Base-by-base conservation (phyloP, 2,113 vertebrate species). In the Thymallus thymallus region DNA sequence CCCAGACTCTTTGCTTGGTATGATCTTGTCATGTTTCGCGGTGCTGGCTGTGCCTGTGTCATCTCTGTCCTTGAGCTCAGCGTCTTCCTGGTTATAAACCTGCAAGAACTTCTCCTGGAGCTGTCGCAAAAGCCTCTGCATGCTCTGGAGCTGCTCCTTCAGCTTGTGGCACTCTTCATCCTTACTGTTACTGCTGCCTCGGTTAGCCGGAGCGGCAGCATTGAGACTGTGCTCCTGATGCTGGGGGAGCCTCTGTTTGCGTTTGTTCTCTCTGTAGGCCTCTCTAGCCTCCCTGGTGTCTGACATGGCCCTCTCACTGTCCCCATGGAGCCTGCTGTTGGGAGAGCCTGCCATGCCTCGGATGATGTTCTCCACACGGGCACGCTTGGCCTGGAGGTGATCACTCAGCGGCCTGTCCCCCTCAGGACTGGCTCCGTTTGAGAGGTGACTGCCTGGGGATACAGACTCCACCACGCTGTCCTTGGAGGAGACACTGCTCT, bases 361-460 rank as follows among this genome's bases (percentile, higher is more conserved):
- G 80, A 98, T 91, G 55, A 97, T 98, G 87, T 96, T 97, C 86
- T 99, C 96, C 73, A 99, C 97, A 68, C 96, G 90, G 73, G 96
- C 95, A 35, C 95, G 90, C 80, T 99, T 99, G 26, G 95, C 96
- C 85, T 74, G 91, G 75, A 95, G 74, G 56, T 96, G 93, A 68
- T 95, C 93, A 0, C 88, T 76, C 0, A 91, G 35, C 12, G 92
- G 89, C 56, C 92, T 91, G 22, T 94, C 90, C 1, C 78, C 80
- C 13, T 95, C 90, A 0, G 74, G 71, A 69, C 80, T 61, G 35
- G 83, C 76, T 80, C 85, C 86, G 2, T 86, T 83, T 23, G 86
- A 5, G 0, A 91, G 64, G 13, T 76, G 83, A 58, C 24, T 82
- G 56, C 85, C 60, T 26, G 91, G 81, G 12, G 91, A 92, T 6